phyloP scores from a whole-genome alignment of 1,140 invertebrate species.

The Popillia japonica region DNA sequence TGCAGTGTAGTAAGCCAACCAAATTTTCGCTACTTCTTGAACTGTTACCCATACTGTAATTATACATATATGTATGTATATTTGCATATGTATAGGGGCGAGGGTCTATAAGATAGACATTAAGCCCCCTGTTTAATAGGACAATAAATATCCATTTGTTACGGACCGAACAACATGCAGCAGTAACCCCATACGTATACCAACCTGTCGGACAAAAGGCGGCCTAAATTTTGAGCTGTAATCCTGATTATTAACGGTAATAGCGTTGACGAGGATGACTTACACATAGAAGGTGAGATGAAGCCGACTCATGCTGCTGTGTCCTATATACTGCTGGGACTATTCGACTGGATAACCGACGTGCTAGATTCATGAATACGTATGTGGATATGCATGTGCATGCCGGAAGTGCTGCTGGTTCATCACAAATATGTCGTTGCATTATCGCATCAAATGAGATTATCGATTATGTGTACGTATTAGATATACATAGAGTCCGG shows the following conservation, averaged over 20 bases:
- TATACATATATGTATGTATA: background rate
- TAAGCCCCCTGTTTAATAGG: background rate
- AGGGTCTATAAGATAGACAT: background rate
- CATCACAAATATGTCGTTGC: background rate
- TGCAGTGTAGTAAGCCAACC: too few relatives aligned
- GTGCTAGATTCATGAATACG: background rate
- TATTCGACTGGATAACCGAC: background rate
- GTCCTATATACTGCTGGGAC: background rate
- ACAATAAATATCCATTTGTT: slow-evolving; percentile 3
- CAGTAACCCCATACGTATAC: background rate
- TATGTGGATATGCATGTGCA: background rate
- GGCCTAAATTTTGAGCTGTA: background rate
- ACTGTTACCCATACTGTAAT: background rate
- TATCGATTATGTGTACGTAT: background rate
- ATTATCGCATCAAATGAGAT: background rate
- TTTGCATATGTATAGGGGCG: background rate
- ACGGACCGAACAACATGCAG: background rate
- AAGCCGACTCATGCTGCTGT: background rate
- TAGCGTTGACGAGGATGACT: background rate
- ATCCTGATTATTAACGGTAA: background rate
- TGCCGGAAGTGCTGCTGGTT: background rate
- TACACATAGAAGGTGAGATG: background rate
- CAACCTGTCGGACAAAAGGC: background rate
- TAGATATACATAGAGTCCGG: too few relatives aligned
- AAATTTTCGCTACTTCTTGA: background rate